These are phyloP conservation scores for Lutjanus argentimaculatus DNA, from an alignment of 2,797 vertebrate genomes.

Conservation along the genomic window DNA sequence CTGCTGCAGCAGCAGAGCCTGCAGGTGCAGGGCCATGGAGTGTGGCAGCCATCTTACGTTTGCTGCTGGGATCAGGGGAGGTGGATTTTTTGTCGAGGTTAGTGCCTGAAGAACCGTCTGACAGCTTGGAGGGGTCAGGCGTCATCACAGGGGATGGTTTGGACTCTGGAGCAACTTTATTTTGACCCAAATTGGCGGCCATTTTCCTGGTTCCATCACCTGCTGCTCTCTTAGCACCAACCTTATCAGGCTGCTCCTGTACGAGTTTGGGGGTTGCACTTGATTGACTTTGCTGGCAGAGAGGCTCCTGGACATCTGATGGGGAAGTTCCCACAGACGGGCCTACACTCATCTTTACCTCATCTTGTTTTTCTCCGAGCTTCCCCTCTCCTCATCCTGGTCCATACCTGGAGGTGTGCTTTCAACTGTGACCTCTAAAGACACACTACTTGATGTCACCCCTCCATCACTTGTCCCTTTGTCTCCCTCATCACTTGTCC, in stretches of 20 bases:
- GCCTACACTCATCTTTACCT: constrained; percentile 47
- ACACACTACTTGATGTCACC: constrained; percentile 81
- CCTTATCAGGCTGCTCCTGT: constrained; percentile 63
- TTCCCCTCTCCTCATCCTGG: constrained; percentile 57
- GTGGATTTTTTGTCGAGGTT: constrained; percentile 69
- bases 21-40: constrained; percentile 61
- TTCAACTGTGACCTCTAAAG: constrained; percentile 86
- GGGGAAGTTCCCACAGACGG: constrained; percentile 73
- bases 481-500: constrained; percentile 76
- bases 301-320: constrained; percentile 69
- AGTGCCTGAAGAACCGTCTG: constrained; percentile 50
- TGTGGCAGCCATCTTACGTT: constrained; percentile 81
- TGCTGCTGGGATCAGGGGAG: constrained; percentile 79
- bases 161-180: constrained; percentile 66
- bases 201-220: constrained; percentile 73
- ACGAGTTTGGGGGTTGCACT: constrained; percentile 56
- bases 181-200: constrained; percentile 75
- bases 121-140: constrained; percentile 61
- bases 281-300: constrained; percentile 54
- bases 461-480: constrained; percentile 75
- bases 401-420: constrained; percentile 66
- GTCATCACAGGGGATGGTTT: constrained; percentile 53
- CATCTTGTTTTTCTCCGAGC: constrained; percentile 58
- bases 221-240: constrained; percentile 57
- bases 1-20: constrained; percentile 41